Base-by-base conservation (phyloP, 2,113 vertebrate species). In the Myiopsitta monachus region DNA sequence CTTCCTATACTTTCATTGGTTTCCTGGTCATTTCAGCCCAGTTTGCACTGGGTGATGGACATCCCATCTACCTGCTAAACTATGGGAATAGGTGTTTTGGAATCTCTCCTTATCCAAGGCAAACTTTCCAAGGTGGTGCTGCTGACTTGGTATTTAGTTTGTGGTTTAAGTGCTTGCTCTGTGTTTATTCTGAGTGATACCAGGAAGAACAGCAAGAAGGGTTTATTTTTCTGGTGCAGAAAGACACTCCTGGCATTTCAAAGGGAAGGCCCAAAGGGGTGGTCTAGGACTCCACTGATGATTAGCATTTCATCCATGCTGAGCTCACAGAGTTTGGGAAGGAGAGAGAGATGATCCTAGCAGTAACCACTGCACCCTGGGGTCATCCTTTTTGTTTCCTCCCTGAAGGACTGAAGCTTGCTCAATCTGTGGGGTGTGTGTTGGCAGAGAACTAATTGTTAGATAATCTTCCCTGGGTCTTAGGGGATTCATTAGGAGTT, bases 101-200 rank as follows among this genome's bases (percentile, higher is more conserved):
- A 95, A 85, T 95, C 67, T 90, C 84, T 43, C 85, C 81, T 74
- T 63, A 94, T 88, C 85, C 79, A 76, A 83, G 59, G 64, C 64
- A 95, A 95, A 91, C 92, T 79, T 92, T 95, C 78, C 92, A 64
- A 75, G 51, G 69, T 72, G 81, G 21, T 95, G 94, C 87, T 97
- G 96, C 94, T 96, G 94, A 95, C 92, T 74, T 2, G 36, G 64
- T 95, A 27, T 95, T 97, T 97, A 88, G 46, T 85, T 94, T 92
- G 93, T 49, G 73, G 68, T 61, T 94, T 88, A 55, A 95, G 90
- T 70, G 41, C 22, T 86, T 66, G 85, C 23, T 16, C 6, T 90
- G 90, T 96, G 94, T 95, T 96, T 94, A 72, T 83, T 95, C 80
- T 91, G 67, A 52, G 93, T 73, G 85, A 94, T 94, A 95, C 1